phyloP scores from a whole-genome alignment of 2,888 invertebrate species.

The Molanna angustata region DNA sequence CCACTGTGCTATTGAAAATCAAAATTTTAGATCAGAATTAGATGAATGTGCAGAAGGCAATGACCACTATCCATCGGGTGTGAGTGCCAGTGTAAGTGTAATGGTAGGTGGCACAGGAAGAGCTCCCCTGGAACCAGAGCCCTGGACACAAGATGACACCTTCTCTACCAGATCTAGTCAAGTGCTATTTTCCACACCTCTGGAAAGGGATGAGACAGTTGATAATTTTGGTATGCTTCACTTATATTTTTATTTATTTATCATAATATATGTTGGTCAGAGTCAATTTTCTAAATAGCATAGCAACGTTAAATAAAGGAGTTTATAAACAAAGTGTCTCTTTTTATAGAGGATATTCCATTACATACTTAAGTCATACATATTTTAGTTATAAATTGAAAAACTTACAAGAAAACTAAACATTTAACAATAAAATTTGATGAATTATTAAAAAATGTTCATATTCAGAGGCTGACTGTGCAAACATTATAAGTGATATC shows the following conservation, averaged over 20 bases:
- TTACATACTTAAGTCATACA: too few relatives aligned
- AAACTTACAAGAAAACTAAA: too few relatives aligned
- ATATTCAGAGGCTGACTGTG: too few relatives aligned
- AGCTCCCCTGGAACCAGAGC: conserved; percentile 63
- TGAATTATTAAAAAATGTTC: too few relatives aligned
- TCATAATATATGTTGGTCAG: too few relatives aligned
- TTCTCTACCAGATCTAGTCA: conserved; percentile 48
- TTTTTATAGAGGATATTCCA: too few relatives aligned
- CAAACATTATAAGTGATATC: too few relatives aligned
- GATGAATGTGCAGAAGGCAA: conserved; percentile 78
- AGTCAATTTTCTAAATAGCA: too few relatives aligned
- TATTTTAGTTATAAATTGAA: too few relatives aligned
- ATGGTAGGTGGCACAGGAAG: conserved; percentile 66
- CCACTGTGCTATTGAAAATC: neutral
- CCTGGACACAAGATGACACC: conserved; percentile 72
- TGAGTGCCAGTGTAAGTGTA: conserved; percentile 66
- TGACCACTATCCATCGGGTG: conserved; percentile 68
- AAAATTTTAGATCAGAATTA: conserved; percentile 61
- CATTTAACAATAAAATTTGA: too few relatives aligned
- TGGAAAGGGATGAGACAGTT: conserved; percentile 80
- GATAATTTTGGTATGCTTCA: conserved; percentile 71
- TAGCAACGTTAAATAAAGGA: too few relatives aligned
- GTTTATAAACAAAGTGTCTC: too few relatives aligned
- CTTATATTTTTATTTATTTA: neutral
- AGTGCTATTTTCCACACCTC: conserved; percentile 69